phyloP scores from a whole-genome alignment of 2,888 invertebrate species.

The Eupeodes luniger region DNA sequence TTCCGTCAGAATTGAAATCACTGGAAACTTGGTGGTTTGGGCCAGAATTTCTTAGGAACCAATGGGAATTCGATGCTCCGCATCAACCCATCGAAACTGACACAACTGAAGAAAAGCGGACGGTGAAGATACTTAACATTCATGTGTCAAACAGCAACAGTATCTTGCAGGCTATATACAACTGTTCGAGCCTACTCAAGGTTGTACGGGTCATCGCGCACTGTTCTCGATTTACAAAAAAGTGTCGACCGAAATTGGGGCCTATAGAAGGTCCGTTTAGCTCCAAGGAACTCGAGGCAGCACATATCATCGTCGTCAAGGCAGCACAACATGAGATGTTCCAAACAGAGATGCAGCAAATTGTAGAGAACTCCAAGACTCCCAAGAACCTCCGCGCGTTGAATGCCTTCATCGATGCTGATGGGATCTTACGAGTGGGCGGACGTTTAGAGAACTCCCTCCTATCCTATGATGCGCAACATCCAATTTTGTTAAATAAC shows the following conservation, averaged over 20 bases:
- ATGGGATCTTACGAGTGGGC: conserved; percentile 24
- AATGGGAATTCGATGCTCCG: conserved; percentile 24
- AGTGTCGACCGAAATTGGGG: too few species aligned
- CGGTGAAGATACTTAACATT: background rate
- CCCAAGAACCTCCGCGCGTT: too few species aligned
- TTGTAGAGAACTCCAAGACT: too few species aligned
- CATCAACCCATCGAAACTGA: background rate
- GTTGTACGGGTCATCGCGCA: background rate
- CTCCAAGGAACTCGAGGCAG: too few species aligned
- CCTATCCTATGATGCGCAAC: background rate
- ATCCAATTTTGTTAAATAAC: background rate
- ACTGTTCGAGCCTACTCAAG: background rate
- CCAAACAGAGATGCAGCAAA: too few species aligned
- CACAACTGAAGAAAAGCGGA: background rate
- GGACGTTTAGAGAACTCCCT: too few species aligned
- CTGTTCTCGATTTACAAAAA: too few species aligned
- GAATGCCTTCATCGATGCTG: too few species aligned
- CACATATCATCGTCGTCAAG: too few species aligned
- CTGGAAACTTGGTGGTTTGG: background rate
- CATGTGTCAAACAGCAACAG: background rate
- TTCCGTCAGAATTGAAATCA: background rate
- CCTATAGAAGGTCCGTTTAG: too few species aligned
- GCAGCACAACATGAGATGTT: too few species aligned
- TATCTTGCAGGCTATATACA: background rate
- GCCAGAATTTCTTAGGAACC: background rate